Evolutionary conservation across 2,113 vertebrate species (phyloP).

Genomic region (Elgaria multicarinata): DNA sequence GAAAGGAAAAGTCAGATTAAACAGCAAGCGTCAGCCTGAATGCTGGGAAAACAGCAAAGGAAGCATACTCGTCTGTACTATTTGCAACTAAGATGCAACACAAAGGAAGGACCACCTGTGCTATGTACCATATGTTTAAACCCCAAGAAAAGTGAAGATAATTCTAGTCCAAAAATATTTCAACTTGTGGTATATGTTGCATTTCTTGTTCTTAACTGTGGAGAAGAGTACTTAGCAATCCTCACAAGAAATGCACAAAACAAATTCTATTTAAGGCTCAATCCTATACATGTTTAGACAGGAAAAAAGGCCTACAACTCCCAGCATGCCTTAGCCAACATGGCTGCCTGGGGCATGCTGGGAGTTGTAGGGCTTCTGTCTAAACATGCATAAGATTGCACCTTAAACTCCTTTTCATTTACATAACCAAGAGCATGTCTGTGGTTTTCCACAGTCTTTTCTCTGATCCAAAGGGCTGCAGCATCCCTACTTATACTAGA

Average conservation of each 20-base stretch:
- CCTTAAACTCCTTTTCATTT: not conserved
- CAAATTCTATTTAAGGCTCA: not conserved
- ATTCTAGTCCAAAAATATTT: not conserved
- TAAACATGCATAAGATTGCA: no score
- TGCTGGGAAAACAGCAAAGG: not conserved
- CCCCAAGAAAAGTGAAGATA: not conserved
- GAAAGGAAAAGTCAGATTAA: not conserved
- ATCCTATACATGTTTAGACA: no score
- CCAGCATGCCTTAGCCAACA: no score
- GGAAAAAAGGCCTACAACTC: no score
- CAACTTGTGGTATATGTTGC: conserved; percentile 43
- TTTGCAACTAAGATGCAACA: not conserved
- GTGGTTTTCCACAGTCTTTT: conserved; percentile 49
- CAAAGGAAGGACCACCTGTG: not conserved
- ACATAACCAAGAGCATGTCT: not conserved
- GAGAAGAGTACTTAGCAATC: conserved; percentile 45
- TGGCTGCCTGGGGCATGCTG: no score
- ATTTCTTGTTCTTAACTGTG: conserved; percentile 68
- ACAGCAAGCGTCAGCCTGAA: not conserved
- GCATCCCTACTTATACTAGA: conserved; percentile 74
- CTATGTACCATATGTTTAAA: not conserved
- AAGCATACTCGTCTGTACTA: not conserved
- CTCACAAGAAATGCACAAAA: conserved; percentile 16
- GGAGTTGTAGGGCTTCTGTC: no score
- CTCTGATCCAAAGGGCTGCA: not conserved